Evolutionary conservation across 2,888 invertebrate species (phyloP), one percentile per base, ranked within the genome.

Genomic region (Epistrophe grossulariae): DNA sequence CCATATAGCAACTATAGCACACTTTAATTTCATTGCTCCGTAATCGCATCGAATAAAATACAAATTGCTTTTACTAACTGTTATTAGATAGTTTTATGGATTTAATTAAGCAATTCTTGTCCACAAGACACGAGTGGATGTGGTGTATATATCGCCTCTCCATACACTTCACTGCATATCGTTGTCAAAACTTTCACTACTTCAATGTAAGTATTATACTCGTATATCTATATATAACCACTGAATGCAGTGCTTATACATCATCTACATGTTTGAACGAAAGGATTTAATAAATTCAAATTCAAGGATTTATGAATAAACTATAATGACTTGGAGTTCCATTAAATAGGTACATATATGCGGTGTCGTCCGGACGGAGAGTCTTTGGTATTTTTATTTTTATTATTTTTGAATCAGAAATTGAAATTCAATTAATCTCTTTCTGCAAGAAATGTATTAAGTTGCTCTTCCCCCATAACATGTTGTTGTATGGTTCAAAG

Each of bases 1-100:
- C 74, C 52, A 70, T 43, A 55, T 17, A 50, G n/a, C 74, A 70
- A 50, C 45, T 79, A 57, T 15, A 76, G 48, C 17, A 35, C 64
- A 66, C 64, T 72, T 66, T 59, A 68, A 40, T 31, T 60, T 48
- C 17, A 28, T 13, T 64, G 64, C 72, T 82, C 71, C 28, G 64
- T 85, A 85, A 85, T 85, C 78, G 81, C 45, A 82, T 81, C 78
- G 74, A 85, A 82, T 82, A 85, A 73, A 81, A 73, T 71, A 78
- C 79, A 87, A 87, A 87, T 87, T 79, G 83, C 83, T 48, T 48
- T 66, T 31, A 68, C 76, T 87, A 83, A 79, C 87, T 74, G 87
- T 83, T 83, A 87, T 87, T 83, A 87, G 82, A 87, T 87, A 79
- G 82, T 87, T 83, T 87, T 79, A 79, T 83, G 83, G 71, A 52